phyloP scores from a whole-genome alignment of 2,113 vertebrate species.

The Gavia stellata region DNA sequence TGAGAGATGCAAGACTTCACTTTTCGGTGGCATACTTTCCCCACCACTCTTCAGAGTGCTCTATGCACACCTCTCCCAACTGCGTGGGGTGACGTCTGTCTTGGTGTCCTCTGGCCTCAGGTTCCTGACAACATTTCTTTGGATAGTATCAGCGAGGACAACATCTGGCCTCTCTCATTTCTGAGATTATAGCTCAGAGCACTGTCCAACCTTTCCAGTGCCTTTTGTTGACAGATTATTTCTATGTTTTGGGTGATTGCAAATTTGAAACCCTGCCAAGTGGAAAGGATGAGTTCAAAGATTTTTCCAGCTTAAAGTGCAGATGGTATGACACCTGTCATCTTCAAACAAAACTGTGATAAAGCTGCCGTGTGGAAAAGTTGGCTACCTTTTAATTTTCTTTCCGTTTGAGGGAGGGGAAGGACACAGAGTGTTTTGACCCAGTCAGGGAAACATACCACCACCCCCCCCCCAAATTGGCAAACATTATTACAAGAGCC shows the following conservation, averaged over 20 bases:
- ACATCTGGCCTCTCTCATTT: not conserved
- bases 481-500: not conserved
- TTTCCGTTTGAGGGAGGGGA: not conserved
- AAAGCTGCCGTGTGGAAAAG: not conserved
- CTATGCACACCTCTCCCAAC: accelerated
- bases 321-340: not conserved
- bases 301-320: not conserved
- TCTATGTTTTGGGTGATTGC: not conserved
- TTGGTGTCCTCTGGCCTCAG: not conserved
- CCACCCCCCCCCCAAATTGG: not conserved
- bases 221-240: not conserved
- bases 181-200: not conserved
- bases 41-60: not conserved
- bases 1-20: not conserved
- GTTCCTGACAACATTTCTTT: not conserved
- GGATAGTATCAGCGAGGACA: not conserved
- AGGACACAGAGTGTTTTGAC: not conserved
- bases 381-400: not conserved
- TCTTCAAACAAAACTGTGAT: not conserved
- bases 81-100: accelerated
- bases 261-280: not conserved
- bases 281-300: not conserved
- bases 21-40: not conserved
- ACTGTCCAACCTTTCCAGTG: not conserved
- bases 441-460: not conserved